These are phyloP conservation scores for Cyanoramphus novaezelandiae DNA, from an alignment of 2,113 vertebrate genomes.

Conservation along the genomic window DNA sequence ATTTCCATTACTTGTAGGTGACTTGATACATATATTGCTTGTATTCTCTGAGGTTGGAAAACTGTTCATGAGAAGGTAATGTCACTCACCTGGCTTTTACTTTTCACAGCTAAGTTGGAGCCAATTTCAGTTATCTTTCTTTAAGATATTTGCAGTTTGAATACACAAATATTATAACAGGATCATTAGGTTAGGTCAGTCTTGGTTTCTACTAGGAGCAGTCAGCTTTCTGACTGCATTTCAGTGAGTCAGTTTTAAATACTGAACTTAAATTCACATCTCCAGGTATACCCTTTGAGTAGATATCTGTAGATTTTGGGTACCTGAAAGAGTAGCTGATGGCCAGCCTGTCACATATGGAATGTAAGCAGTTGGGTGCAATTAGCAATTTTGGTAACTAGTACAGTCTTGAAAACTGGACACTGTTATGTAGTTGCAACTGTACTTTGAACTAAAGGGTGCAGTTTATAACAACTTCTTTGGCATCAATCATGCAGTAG, in stretches of 20 bases:
- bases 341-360: neutral
- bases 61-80: neutral
- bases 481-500: neutral
- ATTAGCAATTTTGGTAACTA: neutral
- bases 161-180: neutral
- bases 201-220: neutral
- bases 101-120: neutral
- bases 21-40: fast-evolving
- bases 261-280: neutral
- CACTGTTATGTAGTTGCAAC: neutral
- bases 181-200: neutral
- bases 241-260: neutral
- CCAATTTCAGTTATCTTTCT: neutral
- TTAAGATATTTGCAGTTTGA: neutral
- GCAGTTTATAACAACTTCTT: neutral
- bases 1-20: neutral
- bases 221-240: neutral
- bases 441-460: neutral
- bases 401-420: neutral
- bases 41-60: neutral
- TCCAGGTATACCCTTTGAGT: neutral
- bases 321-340: neutral
- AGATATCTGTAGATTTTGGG: neutral
- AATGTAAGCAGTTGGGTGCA: neutral
- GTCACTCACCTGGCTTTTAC: neutral